phyloP scores from a whole-genome alignment of 1,140 invertebrate genomes.

The Rhagoletis pomonella region DNA sequence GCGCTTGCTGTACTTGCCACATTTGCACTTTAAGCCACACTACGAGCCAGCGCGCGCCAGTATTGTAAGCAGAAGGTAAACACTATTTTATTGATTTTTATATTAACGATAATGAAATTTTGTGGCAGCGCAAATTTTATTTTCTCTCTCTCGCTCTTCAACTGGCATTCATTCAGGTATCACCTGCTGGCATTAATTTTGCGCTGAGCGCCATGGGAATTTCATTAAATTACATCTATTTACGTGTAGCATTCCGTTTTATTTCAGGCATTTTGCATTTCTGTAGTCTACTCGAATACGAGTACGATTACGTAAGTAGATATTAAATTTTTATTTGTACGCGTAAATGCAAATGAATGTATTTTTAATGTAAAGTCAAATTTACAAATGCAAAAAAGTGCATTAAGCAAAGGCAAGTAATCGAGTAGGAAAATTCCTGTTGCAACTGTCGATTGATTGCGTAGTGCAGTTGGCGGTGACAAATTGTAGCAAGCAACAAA shows the following conservation, averaged over 20 bases:
- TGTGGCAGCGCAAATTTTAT: slow-evolving; percentile 46
- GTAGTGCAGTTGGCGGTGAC: too few relatives aligned
- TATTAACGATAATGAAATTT: slow-evolving; percentile 42
- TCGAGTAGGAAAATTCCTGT: too few relatives aligned
- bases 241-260: neutral
- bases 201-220: slow-evolving; percentile 2
- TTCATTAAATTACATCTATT: neutral
- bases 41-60: neutral
- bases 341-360: too few relatives aligned
- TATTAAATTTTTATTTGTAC: too few relatives aligned
- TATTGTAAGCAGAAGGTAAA: neutral
- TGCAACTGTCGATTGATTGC: too few relatives aligned
- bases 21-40: too few relatives aligned
- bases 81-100: slow-evolving; percentile 44
- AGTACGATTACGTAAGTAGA: too few relatives aligned
- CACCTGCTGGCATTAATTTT: neutral
- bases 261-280: neutral
- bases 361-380: too few relatives aligned
- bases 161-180: neutral
- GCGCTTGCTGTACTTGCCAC: neutral
- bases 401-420: too few relatives aligned
- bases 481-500: too few relatives aligned
- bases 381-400: too few relatives aligned
- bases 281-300: too few relatives aligned
- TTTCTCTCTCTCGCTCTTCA: neutral